Conservation (phyloP, 2,888 invertebrate genomes). For the Apomyelois bistriatella region DNA sequence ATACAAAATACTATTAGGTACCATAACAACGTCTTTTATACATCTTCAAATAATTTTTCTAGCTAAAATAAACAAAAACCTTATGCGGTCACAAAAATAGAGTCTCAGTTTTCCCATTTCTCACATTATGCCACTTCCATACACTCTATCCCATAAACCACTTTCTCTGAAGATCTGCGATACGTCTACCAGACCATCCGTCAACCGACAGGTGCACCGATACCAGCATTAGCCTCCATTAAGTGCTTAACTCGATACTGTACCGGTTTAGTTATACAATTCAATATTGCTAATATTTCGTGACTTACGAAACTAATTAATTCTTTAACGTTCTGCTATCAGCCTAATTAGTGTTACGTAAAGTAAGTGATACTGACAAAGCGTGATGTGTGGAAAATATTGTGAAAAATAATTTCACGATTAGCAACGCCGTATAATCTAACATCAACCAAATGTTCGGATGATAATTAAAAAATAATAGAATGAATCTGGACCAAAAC, state of each 20-base stretch:
- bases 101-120: too few relatives aligned
- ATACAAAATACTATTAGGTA: too few relatives aligned
- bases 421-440: too few relatives aligned
- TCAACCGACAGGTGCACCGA: conserved; percentile 62
- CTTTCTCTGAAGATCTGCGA: conserved; percentile 69
- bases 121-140: conserved; percentile 27
- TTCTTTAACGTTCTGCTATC: conserved; percentile 23
- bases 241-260: conserved; percentile 70
- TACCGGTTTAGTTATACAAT: conserved; percentile 64
- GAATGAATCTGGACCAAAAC: too few relatives aligned
- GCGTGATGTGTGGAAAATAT: background rate
- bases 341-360: conserved; percentile 22
- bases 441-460: too few relatives aligned
- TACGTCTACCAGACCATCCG: conserved; percentile 60
- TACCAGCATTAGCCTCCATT: conserved; percentile 60
- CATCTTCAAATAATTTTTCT: too few relatives aligned
- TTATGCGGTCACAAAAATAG: too few relatives aligned
- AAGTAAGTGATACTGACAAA: conserved; percentile 11
- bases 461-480: too few relatives aligned
- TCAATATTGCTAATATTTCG: conserved; percentile 36
- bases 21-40: too few relatives aligned
- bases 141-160: conserved; percentile 4
- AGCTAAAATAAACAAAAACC: too few relatives aligned
- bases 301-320: conserved; percentile 39
- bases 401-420: background rate